Evolutionary conservation across 2,113 vertebrate genomes (phyloP).

Genomic region (Lagenorhynchus albirostris): DNA sequence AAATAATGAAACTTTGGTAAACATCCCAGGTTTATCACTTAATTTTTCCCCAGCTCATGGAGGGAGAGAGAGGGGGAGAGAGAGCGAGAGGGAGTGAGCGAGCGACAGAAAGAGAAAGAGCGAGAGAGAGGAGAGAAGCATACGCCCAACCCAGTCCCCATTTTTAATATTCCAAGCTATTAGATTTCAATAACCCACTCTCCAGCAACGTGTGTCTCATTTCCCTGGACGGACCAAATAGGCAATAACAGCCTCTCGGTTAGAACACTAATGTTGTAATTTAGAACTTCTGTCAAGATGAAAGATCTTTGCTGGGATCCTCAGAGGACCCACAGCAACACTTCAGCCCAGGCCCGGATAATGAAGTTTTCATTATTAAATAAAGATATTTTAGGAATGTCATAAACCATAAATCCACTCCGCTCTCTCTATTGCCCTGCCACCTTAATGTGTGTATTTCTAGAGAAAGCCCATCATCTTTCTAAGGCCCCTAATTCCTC

Average conservation of each 20-base stretch:
- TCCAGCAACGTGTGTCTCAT: slow-evolving; percentile 89
- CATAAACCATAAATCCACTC: slow-evolving; percentile 83
- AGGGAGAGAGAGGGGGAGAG: slow-evolving; percentile 56
- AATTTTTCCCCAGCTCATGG: slow-evolving; percentile 89
- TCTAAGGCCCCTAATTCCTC: not conserved
- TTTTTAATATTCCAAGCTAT: slow-evolving; percentile 92
- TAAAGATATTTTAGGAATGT: slow-evolving; percentile 85
- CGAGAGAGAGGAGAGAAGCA: slow-evolving; percentile 47
- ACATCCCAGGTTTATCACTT: slow-evolving; percentile 87
- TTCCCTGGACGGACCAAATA: slow-evolving; percentile 91
- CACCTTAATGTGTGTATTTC: slow-evolving; percentile 75
- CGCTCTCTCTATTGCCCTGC: slow-evolving; percentile 34
- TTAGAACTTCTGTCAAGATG: slow-evolving; percentile 86
- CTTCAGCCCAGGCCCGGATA: slow-evolving; percentile 81
- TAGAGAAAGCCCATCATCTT: not conserved
- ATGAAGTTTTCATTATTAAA: slow-evolving; percentile 91
- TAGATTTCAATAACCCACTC: slow-evolving; percentile 92
- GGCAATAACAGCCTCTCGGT: slow-evolving; percentile 78
- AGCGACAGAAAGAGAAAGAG: not conserved
- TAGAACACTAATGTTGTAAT: slow-evolving; percentile 82
- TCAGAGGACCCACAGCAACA: slow-evolving; percentile 80
- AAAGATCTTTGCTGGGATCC: slow-evolving; percentile 84
- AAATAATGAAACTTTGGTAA: slow-evolving; percentile 85
- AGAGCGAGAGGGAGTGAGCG: slow-evolving; percentile 65
- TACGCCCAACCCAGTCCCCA: slow-evolving; percentile 74